These are phyloP conservation scores for Volucella inflata DNA, from an alignment of 2,888 invertebrate genomes.

Conservation along the genomic window DNA sequence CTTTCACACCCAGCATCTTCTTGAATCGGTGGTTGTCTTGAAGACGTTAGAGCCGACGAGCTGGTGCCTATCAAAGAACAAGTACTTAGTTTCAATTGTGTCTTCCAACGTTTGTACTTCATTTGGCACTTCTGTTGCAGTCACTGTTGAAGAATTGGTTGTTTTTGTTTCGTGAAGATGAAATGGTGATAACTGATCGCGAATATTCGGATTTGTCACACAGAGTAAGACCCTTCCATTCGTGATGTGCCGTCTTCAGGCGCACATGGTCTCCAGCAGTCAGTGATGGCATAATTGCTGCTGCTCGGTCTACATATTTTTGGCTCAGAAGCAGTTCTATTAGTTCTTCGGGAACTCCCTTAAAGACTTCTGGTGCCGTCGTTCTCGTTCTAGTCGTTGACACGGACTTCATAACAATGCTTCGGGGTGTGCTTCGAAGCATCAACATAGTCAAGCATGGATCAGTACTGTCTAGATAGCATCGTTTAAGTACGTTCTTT, in stretches of 20 bases:
- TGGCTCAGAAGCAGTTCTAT: background rate
- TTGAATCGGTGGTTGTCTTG: no score
- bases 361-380: background rate
- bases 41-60: no score
- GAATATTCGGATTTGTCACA: slow-evolving; percentile 24
- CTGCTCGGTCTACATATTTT: slow-evolving; percentile 42
- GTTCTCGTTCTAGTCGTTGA: background rate
- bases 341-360: no score
- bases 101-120: no score
- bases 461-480: slow-evolving; percentile 1
- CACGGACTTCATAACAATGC: slow-evolving; percentile 4
- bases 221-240: slow-evolving; percentile 42
- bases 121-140: background rate
- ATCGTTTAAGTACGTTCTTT: slow-evolving; percentile 1
- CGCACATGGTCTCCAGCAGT: slow-evolving; percentile 38
- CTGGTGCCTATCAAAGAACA: no score
- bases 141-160: background rate
- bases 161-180: slow-evolving; percentile 16
- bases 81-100: no score
- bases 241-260: slow-evolving; percentile 43
- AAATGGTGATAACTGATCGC: slow-evolving; percentile 43
- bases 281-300: slow-evolving; percentile 23
- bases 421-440: slow-evolving; percentile 9
- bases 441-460: slow-evolving; percentile 2
- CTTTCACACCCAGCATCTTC: no score